These are phyloP conservation scores for Sebastes fasciatus DNA, from an alignment of 2,113 vertebrate genomes.

Conservation along the genomic window DNA sequence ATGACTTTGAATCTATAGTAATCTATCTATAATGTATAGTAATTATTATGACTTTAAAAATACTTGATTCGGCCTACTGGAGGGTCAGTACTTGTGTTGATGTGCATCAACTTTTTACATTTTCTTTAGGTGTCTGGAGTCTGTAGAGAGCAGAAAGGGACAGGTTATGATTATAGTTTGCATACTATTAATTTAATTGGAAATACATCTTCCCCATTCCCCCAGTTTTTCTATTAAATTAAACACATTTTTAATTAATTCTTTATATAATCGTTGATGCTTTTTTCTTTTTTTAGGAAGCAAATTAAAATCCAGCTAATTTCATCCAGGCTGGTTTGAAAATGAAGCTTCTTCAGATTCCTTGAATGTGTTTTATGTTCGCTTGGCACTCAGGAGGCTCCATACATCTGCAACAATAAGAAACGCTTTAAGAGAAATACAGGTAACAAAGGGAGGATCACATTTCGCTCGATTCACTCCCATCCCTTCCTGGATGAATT, in stretches of 20 bases:
- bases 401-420: not conserved
- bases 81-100: not conserved
- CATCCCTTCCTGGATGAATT: conserved; percentile 7
- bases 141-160: not conserved
- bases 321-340: not conserved
- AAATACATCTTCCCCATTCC: not conserved
- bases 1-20: not conserved
- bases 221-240: no score
- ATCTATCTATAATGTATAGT: no score
- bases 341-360: not conserved
- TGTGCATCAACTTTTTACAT: not conserved
- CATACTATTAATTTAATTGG: not conserved
- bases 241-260: no score
- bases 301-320: not conserved
- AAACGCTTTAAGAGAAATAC: not conserved
- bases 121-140: not conserved
- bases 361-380: not conserved
- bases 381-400: not conserved
- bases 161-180: not conserved
- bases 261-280: not conserved
- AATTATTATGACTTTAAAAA: not conserved
- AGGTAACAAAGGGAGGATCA: not conserved
- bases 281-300: no score
- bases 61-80: no score
- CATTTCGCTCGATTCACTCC: conserved; percentile 3